phyloP scores from a whole-genome alignment of 2,797 vertebrate genomes.

The Acipenser ruthenus region DNA sequence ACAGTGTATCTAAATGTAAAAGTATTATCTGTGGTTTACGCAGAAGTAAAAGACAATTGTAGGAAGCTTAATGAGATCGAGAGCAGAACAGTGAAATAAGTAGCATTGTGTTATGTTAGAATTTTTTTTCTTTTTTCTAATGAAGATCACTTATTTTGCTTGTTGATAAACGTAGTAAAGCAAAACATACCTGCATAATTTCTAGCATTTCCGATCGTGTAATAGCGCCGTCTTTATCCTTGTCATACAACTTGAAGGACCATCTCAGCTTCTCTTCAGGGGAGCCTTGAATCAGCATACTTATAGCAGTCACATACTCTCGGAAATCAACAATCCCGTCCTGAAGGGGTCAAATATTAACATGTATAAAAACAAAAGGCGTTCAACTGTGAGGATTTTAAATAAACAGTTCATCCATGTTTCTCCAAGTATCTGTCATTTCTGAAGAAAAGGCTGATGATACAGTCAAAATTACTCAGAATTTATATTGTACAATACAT shows the following conservation, averaged over 20 bases:
- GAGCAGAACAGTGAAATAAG: too few relatives aligned
- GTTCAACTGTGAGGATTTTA: too few relatives aligned
- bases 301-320: constrained; percentile 58
- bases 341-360: constrained; percentile 22
- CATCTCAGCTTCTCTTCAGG: constrained; percentile 55
- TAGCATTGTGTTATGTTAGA: not conserved
- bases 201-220: constrained; percentile 54
- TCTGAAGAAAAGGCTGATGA: too few relatives aligned
- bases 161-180: not conserved
- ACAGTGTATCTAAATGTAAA: too few relatives aligned
- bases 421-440: too few relatives aligned
- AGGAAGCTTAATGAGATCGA: too few relatives aligned
- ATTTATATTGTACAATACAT: too few relatives aligned
- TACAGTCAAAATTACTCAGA: too few relatives aligned
- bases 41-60: too few relatives aligned
- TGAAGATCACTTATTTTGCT: not conserved
- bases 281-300: constrained; percentile 45
- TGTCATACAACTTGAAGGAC: constrained; percentile 62
- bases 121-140: not conserved
- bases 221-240: constrained; percentile 48
- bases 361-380: too few relatives aligned
- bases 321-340: constrained; percentile 51
- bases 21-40: too few relatives aligned
- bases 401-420: too few relatives aligned
- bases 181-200: constrained; percentile 49